Conservation (phyloP, 2,113 vertebrate genomes). For the Cebidichthys violaceus region DNA sequence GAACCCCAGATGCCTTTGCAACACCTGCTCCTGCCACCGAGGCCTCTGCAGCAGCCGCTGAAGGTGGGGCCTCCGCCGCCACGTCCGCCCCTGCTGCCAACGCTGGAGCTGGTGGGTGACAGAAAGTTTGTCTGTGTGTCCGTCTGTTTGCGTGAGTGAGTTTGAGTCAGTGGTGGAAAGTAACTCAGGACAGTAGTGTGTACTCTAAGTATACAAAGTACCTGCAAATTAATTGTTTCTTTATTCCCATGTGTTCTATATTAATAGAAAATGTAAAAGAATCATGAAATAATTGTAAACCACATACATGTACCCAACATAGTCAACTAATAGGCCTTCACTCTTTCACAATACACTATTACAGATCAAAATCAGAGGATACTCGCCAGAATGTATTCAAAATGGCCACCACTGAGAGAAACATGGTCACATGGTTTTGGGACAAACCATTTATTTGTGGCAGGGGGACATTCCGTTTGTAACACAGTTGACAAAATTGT, state of each 20-base stretch:
- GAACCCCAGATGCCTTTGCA: conserved; percentile 92
- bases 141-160: conserved; percentile 21
- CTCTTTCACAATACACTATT: neutral
- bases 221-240: neutral
- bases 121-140: conserved; percentile 30
- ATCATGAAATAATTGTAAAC: neutral
- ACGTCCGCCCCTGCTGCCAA: conserved; percentile 88
- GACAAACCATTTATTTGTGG: neutral
- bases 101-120: conserved; percentile 83
- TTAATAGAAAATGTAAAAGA: neutral
- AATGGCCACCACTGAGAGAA: neutral
- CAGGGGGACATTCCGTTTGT: neutral
- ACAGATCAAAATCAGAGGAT: neutral
- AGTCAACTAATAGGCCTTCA: neutral
- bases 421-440: neutral
- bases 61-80: conserved; percentile 88
- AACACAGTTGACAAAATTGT: neutral
- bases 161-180: conserved; percentile 11
- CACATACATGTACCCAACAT: neutral
- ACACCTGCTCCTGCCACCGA: conserved; percentile 92
- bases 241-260: neutral
- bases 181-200: neutral
- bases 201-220: neutral
- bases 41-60: conserved; percentile 86
- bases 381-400: neutral